Percentiles rank a stretch among this genome's conserved stretches.
These are phyloP conservation scores for Meteorus sp. DNA, from an alignment of 1,140 invertebrate species.

Conservation along the genomic window DNA sequence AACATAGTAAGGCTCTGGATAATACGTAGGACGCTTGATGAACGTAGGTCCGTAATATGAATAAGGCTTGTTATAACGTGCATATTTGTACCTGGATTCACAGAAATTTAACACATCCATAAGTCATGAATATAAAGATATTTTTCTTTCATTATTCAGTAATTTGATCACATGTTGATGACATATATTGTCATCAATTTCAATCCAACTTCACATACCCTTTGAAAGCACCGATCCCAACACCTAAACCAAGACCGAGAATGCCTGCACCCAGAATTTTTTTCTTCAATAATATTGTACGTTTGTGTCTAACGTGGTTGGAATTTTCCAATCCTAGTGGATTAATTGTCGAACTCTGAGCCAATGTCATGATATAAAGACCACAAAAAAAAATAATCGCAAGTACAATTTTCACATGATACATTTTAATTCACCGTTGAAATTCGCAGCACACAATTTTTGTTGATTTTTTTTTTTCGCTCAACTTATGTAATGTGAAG, in stretches of 20 bases:
- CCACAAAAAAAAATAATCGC: neutral
- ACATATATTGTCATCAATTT: neutral
- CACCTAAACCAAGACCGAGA: conserved; percentile 48
- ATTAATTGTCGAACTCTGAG: neutral
- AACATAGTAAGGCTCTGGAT: neutral
- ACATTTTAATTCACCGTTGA: too few relatives aligned
- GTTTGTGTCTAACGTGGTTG: conserved; percentile 35
- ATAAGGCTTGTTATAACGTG: too few relatives aligned
- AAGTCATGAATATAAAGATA: too few relatives aligned
- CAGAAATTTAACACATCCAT: conserved; percentile 5
- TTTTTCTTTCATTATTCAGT: too few relatives aligned
- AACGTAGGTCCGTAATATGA: neutral
- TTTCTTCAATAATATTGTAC: conserved; percentile 51
- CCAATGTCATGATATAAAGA: neutral
- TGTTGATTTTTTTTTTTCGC: too few relatives aligned
- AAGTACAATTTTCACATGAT: too few relatives aligned
- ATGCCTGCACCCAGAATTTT: conserved; percentile 50
- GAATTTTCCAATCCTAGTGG: neutral
- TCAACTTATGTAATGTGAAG: too few relatives aligned
- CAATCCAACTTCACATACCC: conserved; percentile 36
- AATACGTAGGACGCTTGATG: neutral
- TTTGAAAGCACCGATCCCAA: conserved; percentile 33
- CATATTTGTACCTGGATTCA: neutral
- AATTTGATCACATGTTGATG: neutral
- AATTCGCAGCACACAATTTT: too few relatives aligned